phyloP scores from a whole-genome alignment of 2,888 invertebrate species.

The Exocentrus adspersus region DNA sequence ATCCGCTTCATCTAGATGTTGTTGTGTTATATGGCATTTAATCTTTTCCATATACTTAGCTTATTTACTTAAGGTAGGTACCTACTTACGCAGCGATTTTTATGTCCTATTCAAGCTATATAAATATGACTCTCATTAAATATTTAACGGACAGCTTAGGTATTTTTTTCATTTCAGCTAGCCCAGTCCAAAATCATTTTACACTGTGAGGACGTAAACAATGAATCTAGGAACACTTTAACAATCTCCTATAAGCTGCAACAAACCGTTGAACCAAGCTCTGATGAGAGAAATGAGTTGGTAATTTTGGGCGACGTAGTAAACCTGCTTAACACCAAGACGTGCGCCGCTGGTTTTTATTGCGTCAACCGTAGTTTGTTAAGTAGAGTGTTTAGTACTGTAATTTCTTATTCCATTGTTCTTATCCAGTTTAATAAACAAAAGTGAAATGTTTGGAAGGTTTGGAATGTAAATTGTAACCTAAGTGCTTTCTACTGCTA shows the following conservation, averaged over 20 bases:
- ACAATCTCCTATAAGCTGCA: constrained; percentile 39
- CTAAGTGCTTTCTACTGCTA: too few relatives aligned
- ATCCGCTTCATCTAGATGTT: too few relatives aligned
- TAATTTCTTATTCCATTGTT: constrained; percentile 39
- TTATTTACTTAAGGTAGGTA: too few relatives aligned
- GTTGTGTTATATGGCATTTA: too few relatives aligned
- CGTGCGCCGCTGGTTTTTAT: constrained; percentile 38
- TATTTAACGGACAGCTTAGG: neutral
- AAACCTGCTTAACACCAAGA: constrained; percentile 34
- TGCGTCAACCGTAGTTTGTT: constrained; percentile 29
- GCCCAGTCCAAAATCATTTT: constrained; percentile 33
- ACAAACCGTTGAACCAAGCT: constrained; percentile 34
- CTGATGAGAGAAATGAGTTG: constrained; percentile 37
- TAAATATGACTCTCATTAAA: too few relatives aligned
- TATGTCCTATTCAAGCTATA: too few relatives aligned
- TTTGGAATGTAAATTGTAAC: too few relatives aligned
- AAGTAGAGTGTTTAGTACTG: constrained; percentile 35
- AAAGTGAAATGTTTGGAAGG: too few relatives aligned
- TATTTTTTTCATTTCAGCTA: constrained; percentile 28
- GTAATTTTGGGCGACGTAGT: constrained; percentile 37
- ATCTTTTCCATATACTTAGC: too few relatives aligned
- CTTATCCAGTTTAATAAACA: constrained; percentile 40
- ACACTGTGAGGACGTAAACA: constrained; percentile 39
- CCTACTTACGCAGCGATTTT: too few relatives aligned
- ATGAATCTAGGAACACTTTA: constrained; percentile 37